Evolutionary conservation across 1,140 invertebrate species (phyloP).

Genomic region (Megalopta genalis): DNA sequence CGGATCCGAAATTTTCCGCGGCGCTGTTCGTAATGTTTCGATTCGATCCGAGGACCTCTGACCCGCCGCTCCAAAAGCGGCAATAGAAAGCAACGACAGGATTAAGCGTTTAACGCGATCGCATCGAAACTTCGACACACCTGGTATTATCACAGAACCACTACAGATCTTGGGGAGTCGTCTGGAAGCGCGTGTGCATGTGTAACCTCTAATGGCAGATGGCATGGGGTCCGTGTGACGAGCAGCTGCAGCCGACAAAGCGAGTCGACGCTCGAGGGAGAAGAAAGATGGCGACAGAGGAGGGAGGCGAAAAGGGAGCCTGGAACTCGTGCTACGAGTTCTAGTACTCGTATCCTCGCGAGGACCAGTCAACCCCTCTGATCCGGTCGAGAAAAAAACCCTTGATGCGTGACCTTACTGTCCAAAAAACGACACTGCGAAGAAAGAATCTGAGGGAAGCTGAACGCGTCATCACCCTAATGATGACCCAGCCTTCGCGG

Average conservation of each 20-base stretch:
- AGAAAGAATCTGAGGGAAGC: slow-evolving; percentile 38
- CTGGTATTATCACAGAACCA: slow-evolving; percentile 50
- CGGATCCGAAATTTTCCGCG: neutral
- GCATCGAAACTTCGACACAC: slow-evolving; percentile 44
- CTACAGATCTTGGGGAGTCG: slow-evolving; percentile 45
- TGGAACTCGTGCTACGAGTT: neutral
- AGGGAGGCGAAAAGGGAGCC: neutral
- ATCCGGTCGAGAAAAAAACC: neutral
- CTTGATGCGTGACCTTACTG: neutral
- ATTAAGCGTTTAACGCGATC: slow-evolving; percentile 21
- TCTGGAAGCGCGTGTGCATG: slow-evolving; percentile 38
- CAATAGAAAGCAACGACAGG: neutral
- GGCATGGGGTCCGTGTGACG: slow-evolving; percentile 46
- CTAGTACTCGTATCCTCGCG: slow-evolving; percentile 1
- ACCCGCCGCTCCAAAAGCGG: neutral
- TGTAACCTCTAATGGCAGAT: slow-evolving; percentile 60
- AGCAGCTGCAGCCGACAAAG: slow-evolving; percentile 51
- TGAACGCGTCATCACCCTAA: slow-evolving; percentile 11
- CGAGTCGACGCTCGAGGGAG: neutral
- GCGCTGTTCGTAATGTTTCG: neutral
- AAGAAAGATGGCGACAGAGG: neutral
- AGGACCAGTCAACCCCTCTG: slow-evolving; percentile 42
- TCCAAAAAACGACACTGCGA: neutral
- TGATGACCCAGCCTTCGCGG: slow-evolving; percentile 13
- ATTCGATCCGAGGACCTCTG: neutral